Evolutionary conservation across 2,888 invertebrate genomes (phyloP).

Genomic region (Pyrgus malvae): DNA sequence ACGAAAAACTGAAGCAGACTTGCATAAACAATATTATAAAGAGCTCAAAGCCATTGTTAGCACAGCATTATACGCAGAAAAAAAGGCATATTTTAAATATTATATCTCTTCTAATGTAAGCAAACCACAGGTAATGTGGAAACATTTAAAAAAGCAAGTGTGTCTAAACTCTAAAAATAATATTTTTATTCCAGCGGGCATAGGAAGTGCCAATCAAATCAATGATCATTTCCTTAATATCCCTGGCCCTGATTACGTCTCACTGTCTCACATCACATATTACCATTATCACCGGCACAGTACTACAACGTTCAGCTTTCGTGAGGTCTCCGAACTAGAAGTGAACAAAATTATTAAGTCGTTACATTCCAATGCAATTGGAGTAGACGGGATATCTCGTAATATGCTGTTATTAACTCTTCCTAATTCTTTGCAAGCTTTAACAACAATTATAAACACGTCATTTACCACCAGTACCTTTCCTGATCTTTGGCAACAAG

Average conservation of each 20-base stretch:
- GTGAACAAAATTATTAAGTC: not conserved
- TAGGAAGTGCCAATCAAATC: not conserved
- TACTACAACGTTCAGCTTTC: not conserved
- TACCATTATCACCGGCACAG: not conserved
- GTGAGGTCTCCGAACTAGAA: not conserved
- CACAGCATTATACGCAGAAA: not conserved
- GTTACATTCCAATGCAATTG: not conserved
- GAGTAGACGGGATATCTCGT: not conserved
- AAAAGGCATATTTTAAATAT: not conserved
- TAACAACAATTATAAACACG: not conserved
- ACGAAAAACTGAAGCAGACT: not conserved
- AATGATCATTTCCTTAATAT: not conserved
- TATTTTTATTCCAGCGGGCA: not conserved
- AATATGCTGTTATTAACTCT: not conserved
- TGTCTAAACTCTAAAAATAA: conserved; percentile 38
- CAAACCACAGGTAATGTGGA: not conserved
- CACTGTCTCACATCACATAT: not conserved
- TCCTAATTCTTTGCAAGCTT: not conserved
- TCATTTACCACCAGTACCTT: not conserved
- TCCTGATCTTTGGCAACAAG: not conserved
- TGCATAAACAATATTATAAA: not conserved
- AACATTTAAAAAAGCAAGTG: not conserved
- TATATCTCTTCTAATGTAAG: not conserved
- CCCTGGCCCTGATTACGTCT: not conserved
- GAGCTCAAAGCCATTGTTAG: not conserved